Percentiles rank a stretch among this genome's conserved stretches.
Conservation (phyloP, 2,888 invertebrate genomes). For the Metellina segmentata region DNA sequence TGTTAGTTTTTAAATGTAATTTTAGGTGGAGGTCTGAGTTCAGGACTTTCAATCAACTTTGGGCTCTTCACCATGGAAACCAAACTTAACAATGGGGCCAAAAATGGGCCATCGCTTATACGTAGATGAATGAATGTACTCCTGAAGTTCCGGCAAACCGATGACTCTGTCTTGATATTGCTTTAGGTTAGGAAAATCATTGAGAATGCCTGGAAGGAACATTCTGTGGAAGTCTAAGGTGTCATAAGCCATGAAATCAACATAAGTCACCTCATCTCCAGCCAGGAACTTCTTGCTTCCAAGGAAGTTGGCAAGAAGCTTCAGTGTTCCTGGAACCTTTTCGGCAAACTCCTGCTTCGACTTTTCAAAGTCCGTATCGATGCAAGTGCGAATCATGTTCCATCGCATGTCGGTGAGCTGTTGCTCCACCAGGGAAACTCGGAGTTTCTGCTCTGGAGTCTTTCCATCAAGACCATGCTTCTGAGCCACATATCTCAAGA, state of each 20-base stretch:
- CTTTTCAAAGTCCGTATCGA: constrained; percentile 5
- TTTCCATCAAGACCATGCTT: constrained; percentile 27
- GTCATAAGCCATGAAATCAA: constrained; percentile 45
- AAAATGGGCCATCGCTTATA: constrained; percentile 38
- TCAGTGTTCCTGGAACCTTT: neutral
- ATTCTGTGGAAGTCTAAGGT: constrained; percentile 24
- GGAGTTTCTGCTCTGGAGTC: constrained; percentile 5
- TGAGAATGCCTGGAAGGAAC: neutral
- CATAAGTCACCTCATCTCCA: constrained; percentile 35
- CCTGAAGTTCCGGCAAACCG: constrained; percentile 18
- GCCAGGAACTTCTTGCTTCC: constrained; percentile 24
- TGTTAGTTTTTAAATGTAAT: too few species aligned
- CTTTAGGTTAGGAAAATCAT: constrained; percentile 1
- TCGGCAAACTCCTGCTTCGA: constrained; percentile 10
- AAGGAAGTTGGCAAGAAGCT: constrained; percentile 28
- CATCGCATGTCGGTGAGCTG: constrained; percentile 31
- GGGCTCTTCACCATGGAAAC: constrained; percentile 13
- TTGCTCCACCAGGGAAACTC: constrained; percentile 21
- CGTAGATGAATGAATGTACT: constrained; percentile 16
- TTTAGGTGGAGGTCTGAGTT: neutral
- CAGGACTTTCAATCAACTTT: neutral
- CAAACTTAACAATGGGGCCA: constrained; percentile 49
- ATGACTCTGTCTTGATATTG: neutral
- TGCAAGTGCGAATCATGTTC: neutral
- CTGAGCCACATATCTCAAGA: constrained; percentile 28